These are phyloP conservation scores for Cyprinodon tularosa DNA, from an alignment of 2,113 vertebrate genomes.

Conservation along the genomic window DNA sequence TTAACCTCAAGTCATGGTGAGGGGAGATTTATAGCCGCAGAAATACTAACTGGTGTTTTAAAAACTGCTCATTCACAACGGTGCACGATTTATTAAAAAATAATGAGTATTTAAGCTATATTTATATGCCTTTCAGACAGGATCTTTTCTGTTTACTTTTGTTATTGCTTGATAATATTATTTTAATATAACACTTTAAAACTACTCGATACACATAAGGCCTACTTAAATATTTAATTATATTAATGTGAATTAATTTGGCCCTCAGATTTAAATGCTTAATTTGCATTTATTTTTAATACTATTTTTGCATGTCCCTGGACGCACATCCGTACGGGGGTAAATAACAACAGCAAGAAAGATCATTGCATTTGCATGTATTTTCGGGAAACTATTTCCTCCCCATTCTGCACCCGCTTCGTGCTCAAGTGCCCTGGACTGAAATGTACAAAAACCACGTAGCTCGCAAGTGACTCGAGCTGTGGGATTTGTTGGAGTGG, in stretches of 20 bases:
- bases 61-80: neutral
- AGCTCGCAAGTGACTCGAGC: slow-evolving; percentile 84
- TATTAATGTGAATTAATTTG: neutral
- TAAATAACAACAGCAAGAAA: slow-evolving; percentile 34
- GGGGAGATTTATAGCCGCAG: slow-evolving; percentile 16
- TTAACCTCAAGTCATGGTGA: slow-evolving; percentile 33
- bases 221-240: neutral
- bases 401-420: slow-evolving; percentile 68
- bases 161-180: neutral
- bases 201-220: neutral
- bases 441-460: slow-evolving; percentile 81
- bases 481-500: slow-evolving; percentile 87
- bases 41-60: neutral
- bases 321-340: slow-evolving; percentile 13
- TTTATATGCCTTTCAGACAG: neutral
- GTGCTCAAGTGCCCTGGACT: slow-evolving; percentile 86
- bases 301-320: slow-evolving; percentile 13
- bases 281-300: slow-evolving; percentile 42
- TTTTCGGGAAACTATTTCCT: slow-evolving; percentile 71
- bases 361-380: slow-evolving; percentile 73
- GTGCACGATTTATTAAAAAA: neutral
- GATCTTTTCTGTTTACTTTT: neutral
- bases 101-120: neutral
- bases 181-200: neutral
- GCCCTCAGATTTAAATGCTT: neutral